Evolutionary conservation across 2,797 vertebrate species (phyloP).

Genomic region (Poecilia picta): DNA sequence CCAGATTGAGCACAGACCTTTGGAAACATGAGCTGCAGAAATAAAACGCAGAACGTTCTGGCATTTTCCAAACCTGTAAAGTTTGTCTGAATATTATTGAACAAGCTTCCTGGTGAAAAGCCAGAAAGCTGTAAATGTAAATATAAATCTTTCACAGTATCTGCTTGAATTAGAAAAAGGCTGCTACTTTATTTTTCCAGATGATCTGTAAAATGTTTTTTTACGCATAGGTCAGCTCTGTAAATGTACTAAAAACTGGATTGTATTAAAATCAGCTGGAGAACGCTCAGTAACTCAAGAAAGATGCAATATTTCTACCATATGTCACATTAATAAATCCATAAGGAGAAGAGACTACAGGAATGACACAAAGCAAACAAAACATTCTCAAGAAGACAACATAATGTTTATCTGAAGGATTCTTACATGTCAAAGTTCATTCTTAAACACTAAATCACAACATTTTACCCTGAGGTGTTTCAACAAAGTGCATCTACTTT

Average conservation of each 20-base stretch:
- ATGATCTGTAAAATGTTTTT: background rate
- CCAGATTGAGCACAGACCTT: background rate
- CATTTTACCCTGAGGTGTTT: conserved; percentile 65
- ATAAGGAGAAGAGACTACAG: background rate
- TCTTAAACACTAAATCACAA: conserved; percentile 42
- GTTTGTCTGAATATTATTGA: background rate
- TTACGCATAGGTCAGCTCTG: background rate
- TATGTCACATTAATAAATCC: background rate
- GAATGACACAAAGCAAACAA: conserved; percentile 1
- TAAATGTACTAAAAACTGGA: background rate
- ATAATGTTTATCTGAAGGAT: conserved; percentile 17
- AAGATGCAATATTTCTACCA: background rate
- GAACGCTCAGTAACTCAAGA: background rate
- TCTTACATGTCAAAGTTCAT: conserved; percentile 29
- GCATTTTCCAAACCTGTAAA: background rate
- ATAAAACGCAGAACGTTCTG: background rate
- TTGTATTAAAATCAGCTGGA: background rate
- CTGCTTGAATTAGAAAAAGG: background rate
- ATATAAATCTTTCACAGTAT: background rate
- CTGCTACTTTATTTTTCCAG: background rate
- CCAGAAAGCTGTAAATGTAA: background rate
- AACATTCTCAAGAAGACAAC: conserved; percentile 17
- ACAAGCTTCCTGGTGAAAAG: background rate
- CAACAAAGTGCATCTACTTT: conserved; percentile 46
- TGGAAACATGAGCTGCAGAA: background rate